A percentile compares a stretch with the other conserved stretches of the same genome.
phyloP scores from a whole-genome alignment of 2,888 invertebrate species.

The Orchesellides sinensis region DNA sequence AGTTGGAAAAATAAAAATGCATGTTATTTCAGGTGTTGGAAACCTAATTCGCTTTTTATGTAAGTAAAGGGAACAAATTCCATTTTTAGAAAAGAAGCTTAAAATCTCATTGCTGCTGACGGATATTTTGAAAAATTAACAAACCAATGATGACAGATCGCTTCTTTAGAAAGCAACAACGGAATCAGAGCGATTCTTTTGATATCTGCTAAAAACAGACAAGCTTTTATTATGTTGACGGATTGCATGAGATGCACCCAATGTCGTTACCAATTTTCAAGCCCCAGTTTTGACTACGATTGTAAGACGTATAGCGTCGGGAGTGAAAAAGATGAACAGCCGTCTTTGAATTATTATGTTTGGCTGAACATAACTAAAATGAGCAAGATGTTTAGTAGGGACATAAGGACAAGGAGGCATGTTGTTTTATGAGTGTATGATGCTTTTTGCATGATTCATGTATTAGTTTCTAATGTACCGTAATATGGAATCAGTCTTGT shows the following conservation, averaged over 20 bases:
- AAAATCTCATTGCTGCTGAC: background rate
- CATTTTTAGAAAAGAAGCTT: slow-evolving; percentile 51
- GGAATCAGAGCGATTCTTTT: too few species aligned
- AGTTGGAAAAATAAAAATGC: slow-evolving; percentile 13
- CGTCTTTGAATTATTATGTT: too few species aligned
- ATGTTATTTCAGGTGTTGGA: slow-evolving; percentile 63
- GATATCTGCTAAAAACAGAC: too few species aligned
- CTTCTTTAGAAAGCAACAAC: too few species aligned
- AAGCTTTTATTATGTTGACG: slow-evolving; percentile 2
- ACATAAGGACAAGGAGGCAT: too few species aligned
- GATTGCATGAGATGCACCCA: slow-evolving; percentile 9
- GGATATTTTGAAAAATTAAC: slow-evolving; percentile 39
- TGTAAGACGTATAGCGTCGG: background rate
- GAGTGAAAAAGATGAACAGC: too few species aligned
- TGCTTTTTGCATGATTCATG: slow-evolving; percentile 41
- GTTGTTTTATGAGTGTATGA: slow-evolving; percentile 8
- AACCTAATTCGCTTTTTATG: too few species aligned
- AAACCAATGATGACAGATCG: slow-evolving; percentile 51
- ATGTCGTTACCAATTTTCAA: background rate
- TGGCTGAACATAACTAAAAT: too few species aligned
- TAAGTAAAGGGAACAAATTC: slow-evolving; percentile 19
- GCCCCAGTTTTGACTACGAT: background rate
- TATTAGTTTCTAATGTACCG: slow-evolving; percentile 9
- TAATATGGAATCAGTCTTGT: background rate
- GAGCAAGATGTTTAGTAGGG: too few species aligned